phyloP scores from a whole-genome alignment of 2,113 vertebrate species.

The Climacteris rufus region DNA sequence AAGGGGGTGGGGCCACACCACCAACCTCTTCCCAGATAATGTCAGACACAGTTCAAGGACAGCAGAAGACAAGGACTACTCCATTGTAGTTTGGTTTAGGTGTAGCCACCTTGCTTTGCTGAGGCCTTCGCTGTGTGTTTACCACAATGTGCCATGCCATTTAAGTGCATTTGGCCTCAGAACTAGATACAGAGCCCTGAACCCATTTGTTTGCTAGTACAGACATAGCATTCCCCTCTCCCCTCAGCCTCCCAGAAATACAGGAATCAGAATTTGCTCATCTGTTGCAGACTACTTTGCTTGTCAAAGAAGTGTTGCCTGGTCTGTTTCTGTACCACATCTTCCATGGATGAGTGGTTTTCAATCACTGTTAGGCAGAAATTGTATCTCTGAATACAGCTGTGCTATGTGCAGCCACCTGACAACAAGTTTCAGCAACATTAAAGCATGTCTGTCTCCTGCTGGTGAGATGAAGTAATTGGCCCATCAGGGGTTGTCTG shows the following conservation, averaged over 20 bases:
- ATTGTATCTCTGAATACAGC: constrained; percentile 5
- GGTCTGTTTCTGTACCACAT: neutral
- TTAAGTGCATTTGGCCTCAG: neutral
- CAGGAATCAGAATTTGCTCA: neutral
- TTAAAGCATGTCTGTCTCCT: constrained; percentile 7
- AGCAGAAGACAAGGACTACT: neutral
- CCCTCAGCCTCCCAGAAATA: neutral
- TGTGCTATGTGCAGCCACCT: constrained; percentile 18
- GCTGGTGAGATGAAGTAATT: constrained; percentile 38
- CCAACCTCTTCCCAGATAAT: neutral
- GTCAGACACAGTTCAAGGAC: neutral
- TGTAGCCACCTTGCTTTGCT: neutral
- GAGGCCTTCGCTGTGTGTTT: neutral
- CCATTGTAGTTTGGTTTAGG: neutral
- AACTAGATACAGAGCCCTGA: neutral
- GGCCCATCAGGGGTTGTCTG: constrained; percentile 25
- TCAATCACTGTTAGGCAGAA: constrained; percentile 36
- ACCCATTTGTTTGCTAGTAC: neutral
- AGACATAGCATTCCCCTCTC: neutral
- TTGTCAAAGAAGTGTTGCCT: constrained; percentile 5
- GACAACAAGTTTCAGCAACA: constrained; percentile 19
- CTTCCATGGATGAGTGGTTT: constrained; percentile 12
- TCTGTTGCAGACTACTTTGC: neutral
- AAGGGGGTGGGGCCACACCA: neutral
- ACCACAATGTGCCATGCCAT: fast-evolving